Evolutionary conservation across 2,797 vertebrate genomes (phyloP).

Genomic region (Molossus alvarezi): DNA sequence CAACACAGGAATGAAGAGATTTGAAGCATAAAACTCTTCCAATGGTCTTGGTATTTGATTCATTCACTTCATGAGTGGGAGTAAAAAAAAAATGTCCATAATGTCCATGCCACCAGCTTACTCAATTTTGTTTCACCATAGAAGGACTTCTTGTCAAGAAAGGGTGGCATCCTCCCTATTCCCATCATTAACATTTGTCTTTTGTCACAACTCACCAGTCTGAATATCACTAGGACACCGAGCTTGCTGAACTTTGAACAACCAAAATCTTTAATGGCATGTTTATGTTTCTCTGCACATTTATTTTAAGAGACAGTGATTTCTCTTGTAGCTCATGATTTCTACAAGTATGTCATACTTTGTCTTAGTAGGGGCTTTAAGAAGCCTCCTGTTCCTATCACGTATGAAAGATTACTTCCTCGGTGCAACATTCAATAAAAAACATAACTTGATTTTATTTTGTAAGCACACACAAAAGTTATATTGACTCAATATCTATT

Average conservation of each 20-base stretch:
- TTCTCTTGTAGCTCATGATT: background rate
- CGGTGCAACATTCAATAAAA: slow-evolving; percentile 10
- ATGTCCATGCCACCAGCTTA: background rate
- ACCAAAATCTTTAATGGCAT: background rate
- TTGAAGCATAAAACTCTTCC: background rate
- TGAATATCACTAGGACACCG: background rate
- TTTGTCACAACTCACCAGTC: background rate
- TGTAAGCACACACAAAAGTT: slow-evolving; percentile 15
- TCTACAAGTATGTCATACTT: background rate
- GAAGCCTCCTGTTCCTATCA: background rate
- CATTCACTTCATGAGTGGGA: background rate
- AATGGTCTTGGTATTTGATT: background rate
- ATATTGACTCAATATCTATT: slow-evolving; percentile 35
- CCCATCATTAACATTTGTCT: background rate
- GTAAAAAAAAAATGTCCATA: background rate
- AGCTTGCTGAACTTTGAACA: background rate
- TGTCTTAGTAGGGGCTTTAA: background rate
- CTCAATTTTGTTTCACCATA: background rate
- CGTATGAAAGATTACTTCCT: background rate
- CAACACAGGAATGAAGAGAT: background rate
- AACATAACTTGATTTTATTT: slow-evolving; percentile 39
- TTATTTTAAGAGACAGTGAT: background rate
- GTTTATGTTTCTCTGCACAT: background rate
- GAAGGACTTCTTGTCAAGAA: background rate
- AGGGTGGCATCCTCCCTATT: background rate